Base-by-base conservation (phyloP, 2,113 vertebrate species). In the Brachyhypopomus gauderio region DNA sequence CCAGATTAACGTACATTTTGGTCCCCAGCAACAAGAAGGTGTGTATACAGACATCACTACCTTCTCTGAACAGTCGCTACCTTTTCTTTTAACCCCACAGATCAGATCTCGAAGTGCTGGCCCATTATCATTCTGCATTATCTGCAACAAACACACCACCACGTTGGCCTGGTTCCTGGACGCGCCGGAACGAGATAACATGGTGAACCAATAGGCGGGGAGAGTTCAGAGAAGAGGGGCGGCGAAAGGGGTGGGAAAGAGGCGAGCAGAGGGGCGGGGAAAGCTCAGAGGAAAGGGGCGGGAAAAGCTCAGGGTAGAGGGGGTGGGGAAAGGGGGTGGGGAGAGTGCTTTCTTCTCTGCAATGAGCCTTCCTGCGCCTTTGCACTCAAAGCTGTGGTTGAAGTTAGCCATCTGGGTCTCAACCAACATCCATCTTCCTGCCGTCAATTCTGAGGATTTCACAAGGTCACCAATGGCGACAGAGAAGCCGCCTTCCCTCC, bases 391-490 rank as follows among this genome's bases (percentile, higher is more conserved):
- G 5, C 56, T 55, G 38, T 48, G 19, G 48, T 70, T 62, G 71
- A 36, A 20, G 17, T 56, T 56, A 17, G 62, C 30, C 79, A 56
- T 82, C 25, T 22, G 5, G 25, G 77, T 72, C 19, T 60, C 27
- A 52, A 1, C 25, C 36, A 45, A 30, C 73, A 7, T 60, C 67
- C 25, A 66, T 60, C 62, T 72, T 5, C 58, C 73, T 72, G 66
- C 52, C 45, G 66, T 62, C 56, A 38, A 52, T 41, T 73, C 36
- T 25, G 6, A 52, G 36, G 59, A 67, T 59, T 79, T 66, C 79
- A 72, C 23, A 22, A 82, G 63, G 77, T 56, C 60, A 76, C 77
- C 72, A 77, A 85, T 80, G 81, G 72, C 69, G 48, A 2, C 25
- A 20, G 22, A 72, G 56, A 14, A 55, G 69, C 72, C 12, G 5